Conservation (phyloP, 2,888 invertebrate genomes). For the Sphaeridia pumilis region DNA sequence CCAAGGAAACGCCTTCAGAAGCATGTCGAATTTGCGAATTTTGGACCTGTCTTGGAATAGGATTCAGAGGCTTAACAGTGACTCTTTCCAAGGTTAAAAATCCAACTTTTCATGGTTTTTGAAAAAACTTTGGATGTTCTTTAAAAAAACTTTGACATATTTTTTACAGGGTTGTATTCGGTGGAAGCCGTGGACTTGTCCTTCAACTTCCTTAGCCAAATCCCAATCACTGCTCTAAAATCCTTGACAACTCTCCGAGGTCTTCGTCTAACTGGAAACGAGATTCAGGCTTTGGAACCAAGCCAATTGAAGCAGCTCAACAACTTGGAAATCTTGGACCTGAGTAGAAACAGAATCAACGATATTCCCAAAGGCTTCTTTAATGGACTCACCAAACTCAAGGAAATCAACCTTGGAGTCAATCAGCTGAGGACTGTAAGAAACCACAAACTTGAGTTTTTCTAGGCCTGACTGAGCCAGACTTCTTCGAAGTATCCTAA, state of each 20-base stretch:
- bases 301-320: constrained; percentile 55
- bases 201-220: constrained; percentile 70
- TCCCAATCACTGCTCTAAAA: constrained; percentile 65
- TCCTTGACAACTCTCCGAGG: constrained; percentile 56
- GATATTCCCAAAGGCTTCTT: constrained; percentile 73
- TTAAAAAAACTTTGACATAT: neutral
- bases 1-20: constrained; percentile 62
- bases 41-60: constrained; percentile 67
- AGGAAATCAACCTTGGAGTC: constrained; percentile 67
- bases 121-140: neutral
- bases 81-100: constrained; percentile 56
- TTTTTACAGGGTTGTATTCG: constrained; percentile 51
- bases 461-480: neutral
- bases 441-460: constrained; percentile 27
- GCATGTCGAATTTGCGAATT: constrained; percentile 53
- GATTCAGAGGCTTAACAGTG: constrained; percentile 67
- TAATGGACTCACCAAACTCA: constrained; percentile 56
- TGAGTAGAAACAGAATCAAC: constrained; percentile 72
- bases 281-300: constrained; percentile 70
- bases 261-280: constrained; percentile 70
- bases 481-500: neutral
- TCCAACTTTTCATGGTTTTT: neutral
- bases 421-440: constrained; percentile 75
- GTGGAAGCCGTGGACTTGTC: constrained; percentile 71
- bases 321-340: constrained; percentile 60